These are phyloP conservation scores for human DNA, from an alignment of 2,113 vertebrate genomes.

Conservation along the genomic window DNA sequence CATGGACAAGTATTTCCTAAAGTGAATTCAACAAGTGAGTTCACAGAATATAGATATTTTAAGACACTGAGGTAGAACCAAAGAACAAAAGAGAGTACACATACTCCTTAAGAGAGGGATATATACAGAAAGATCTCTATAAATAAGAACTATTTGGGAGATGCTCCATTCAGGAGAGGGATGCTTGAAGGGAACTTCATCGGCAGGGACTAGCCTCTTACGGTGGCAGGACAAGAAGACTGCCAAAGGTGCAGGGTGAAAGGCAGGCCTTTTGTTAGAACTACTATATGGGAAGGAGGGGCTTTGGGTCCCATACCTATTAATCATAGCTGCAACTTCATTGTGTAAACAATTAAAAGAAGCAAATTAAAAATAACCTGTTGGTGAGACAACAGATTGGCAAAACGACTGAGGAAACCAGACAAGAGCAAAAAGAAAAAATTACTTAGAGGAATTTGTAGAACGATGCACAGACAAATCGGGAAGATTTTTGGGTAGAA, in stretches of 20 bases:
- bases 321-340: not conserved
- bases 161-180: accelerated
- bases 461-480: not conserved
- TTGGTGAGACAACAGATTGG: not conserved
- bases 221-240: accelerated
- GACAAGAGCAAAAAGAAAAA: not conserved
- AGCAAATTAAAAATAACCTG: not conserved
- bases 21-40: not conserved
- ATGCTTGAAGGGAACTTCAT: accelerated
- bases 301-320: not conserved
- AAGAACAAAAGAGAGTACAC: not conserved
- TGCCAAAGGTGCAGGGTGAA: accelerated
- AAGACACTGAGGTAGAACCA: not conserved
- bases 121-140: not conserved
- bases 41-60: not conserved
- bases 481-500: not conserved
- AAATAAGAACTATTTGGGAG: not conserved
- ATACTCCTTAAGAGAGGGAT: accelerated
- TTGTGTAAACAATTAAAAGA: not conserved
- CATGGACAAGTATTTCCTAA: not conserved
- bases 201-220: accelerated
- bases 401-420: not conserved
- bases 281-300: accelerated
- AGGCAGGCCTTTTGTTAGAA: not conserved
- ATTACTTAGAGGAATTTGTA: not conserved